phyloP scores from a whole-genome alignment of 2,113 vertebrate species.

The Amphiprion ocellaris region DNA sequence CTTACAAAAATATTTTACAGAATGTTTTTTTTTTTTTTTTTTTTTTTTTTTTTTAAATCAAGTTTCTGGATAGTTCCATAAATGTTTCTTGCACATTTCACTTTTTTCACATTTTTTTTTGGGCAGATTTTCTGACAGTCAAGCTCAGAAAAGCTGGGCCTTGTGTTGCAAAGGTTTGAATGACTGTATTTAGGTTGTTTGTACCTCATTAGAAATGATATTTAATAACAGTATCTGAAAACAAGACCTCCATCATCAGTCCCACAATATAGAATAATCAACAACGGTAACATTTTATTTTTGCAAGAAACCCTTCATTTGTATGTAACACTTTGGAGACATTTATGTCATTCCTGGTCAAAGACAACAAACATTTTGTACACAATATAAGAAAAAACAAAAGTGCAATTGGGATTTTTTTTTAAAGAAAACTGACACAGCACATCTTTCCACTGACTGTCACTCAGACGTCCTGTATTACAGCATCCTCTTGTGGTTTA shows the following conservation, averaged over 20 bases:
- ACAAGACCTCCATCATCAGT: background rate
- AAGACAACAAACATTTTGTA: background rate
- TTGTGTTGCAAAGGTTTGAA: background rate
- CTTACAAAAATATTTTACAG: background rate
- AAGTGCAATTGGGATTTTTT: conserved; percentile 60
- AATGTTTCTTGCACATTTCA: background rate
- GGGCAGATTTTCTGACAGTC: no score
- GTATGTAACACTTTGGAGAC: background rate
- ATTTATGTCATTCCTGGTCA: background rate
- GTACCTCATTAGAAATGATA: background rate
- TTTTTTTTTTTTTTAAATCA: background rate
- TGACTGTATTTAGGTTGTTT: background rate
- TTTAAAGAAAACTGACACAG: conserved; percentile 12
- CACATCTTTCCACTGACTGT: background rate
- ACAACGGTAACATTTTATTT: conserved; percentile 30
- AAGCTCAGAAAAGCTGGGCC: background rate
- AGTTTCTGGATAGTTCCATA: no score
- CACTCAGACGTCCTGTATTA: conserved; percentile 45
- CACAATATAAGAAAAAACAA: conserved; percentile 40
- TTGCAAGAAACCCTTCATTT: conserved; percentile 59
- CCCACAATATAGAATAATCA: background rate
- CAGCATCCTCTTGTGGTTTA: conserved; percentile 75
- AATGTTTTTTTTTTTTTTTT: background rate
- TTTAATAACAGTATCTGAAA: background rate
- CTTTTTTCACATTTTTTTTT: no score